Evolutionary conservation across 2,888 invertebrate species (phyloP).

Genomic region (Apotomis betuletana): DNA sequence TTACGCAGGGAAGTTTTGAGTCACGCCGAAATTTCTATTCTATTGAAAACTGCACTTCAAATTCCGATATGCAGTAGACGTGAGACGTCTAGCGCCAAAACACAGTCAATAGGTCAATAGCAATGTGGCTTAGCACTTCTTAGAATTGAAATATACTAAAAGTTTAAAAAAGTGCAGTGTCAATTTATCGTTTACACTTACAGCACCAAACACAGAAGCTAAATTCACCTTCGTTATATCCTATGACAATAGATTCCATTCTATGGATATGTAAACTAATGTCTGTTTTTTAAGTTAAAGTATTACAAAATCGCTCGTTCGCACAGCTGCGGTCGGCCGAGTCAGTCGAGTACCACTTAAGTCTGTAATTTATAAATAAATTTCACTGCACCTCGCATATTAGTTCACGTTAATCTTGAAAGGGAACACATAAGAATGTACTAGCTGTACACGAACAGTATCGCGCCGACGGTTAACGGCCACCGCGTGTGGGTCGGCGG

Average conservation of each 20-base stretch:
- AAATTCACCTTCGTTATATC: neutral
- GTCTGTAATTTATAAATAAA: neutral
- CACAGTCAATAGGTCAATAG: too few relatives aligned
- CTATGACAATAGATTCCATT: too few relatives aligned
- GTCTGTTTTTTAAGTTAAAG: too few relatives aligned
- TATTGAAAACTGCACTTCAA: slow-evolving; percentile 1
- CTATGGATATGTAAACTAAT: too few relatives aligned
- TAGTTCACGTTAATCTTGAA: neutral
- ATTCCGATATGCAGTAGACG: neutral
- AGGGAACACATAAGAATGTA: neutral
- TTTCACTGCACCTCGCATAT: neutral
- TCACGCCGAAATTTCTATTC: neutral
- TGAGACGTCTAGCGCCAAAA: neutral
- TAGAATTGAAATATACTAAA: too few relatives aligned
- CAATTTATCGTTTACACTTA: neutral
- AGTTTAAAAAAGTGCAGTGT: too few relatives aligned
- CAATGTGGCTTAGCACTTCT: too few relatives aligned
- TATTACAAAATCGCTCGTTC: too few relatives aligned
- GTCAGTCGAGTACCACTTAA: too few relatives aligned
- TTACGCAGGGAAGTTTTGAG: neutral
- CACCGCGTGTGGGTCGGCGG: slow-evolving; percentile 42
- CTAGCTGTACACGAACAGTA: too few relatives aligned
- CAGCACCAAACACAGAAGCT: neutral
- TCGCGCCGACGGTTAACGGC: neutral
- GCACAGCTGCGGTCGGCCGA: too few relatives aligned